Evolutionary conservation across 2,888 invertebrate species (phyloP), one percentile per base, ranked within the genome.

Genomic region (Nasonia oneida): DNA sequence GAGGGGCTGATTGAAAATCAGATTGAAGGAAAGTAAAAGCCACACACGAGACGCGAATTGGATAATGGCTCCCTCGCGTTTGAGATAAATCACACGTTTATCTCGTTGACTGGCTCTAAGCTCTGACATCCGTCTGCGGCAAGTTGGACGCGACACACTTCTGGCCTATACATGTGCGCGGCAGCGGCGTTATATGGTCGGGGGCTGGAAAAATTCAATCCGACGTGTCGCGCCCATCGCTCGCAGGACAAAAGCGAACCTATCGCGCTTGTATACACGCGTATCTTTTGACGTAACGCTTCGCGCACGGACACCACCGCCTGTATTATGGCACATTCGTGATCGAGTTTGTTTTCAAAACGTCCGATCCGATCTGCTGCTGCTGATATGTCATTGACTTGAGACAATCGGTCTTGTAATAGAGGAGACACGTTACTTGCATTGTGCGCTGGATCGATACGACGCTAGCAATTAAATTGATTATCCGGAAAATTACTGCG

Each of bases 81-180:
- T 39, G 80, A 57, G 80, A 57, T 57, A 73, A 81, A 73, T 73
- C 75, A 75, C 3, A 23, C 37, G 42, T 5, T 73, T 47, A 73
- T 73, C 73, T 73, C 42, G 47, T 73, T 73, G 73, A 18, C 33
- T 47, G 39, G 70, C 76, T 18, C 5, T 70, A 83, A 83, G 83
- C 83, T 78, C 78, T 73, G 78, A 83, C 78, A 83, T 83, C 83
- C 83, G 83, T 57, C 73, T 57, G 29, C 29, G 50, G 61, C 39
- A 15, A 14, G 42, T 81, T 37, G 64, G 76, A 78, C 47, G 83
- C 83, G 83, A 83, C 78, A 78, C 47, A 78, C 50, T 78, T 83
- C 33, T 33, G 8, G 33, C 80, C 53, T 14, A 37, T 14, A 4
- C 10, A 61, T 47, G 10, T 42, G 10, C 10, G 10, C 6, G 39